Evolutionary conservation across 2,888 invertebrate species (phyloP), one percentile per base, ranked within the genome.

Genomic region (Fragum fragum): DNA sequence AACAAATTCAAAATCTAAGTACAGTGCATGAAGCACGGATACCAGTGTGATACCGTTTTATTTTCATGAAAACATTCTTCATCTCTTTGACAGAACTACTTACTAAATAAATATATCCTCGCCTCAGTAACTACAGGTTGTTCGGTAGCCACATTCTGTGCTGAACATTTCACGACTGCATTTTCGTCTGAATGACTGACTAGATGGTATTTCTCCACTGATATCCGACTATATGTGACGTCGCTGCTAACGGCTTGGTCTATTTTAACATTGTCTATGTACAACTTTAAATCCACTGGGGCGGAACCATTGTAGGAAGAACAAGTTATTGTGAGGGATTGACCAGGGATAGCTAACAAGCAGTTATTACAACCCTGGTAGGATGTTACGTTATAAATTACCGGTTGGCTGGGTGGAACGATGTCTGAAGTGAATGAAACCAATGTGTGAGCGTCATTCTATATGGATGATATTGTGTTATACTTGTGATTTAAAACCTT

Each of bases 351-450:
- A 7, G 66, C 66, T 14, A 66, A 11, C 11, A 66, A 36, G 23
- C 66, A 66, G 23, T 42, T 66, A 21, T 21, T 42, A 66, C 66
- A 66, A n/a, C 66, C 66, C 11, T n/a, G 66, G 18, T 42, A 66
- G 7, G 66, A 66, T 14, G 21, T 5, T 3, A 23, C 18, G 21
- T 66, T 39, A 14, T 21, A 0, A 7, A 66, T 42, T 2, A 66
- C 42, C n/a, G 66, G 66, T 16, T 42, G n/a, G 18, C 66, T 36
- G 0, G 66, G 66, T 11, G 66, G 66, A 11, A 66, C 21, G 9
- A 66, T 23, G 23, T 66, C 66, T 66, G 66, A 36, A 63, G 32
- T 1, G 36, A 36, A 36, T 36, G n/a, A n/a, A n/a, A n/a, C n/a
- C n/a, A n/a, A n/a, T n/a, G n/a, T n/a, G n/a, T n/a, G n/a, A n/a